Base-by-base conservation (phyloP, 92 coral and sea anemone species). In the Anthopleura xanthogrammica region DNA sequence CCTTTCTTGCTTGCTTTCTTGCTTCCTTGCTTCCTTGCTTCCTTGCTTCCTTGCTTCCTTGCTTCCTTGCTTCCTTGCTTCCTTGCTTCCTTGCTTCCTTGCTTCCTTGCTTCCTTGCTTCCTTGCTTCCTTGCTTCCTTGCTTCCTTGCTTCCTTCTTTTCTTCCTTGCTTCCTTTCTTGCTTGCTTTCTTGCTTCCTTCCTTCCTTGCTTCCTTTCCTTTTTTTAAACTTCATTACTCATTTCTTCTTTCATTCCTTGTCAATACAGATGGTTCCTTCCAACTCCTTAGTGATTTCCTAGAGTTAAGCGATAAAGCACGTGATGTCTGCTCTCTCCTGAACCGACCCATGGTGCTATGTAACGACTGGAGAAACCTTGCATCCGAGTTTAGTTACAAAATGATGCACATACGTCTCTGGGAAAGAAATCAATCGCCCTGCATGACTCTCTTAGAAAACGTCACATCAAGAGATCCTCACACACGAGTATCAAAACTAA, bases 311-410 rank as follows among this genome's bases (percentile, higher is more conserved):
- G 52, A 52, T 7, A 81, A 24, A 68, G 58, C 60, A 8, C 78
- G 42, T 12, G 88, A 85, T 46, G 50, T 85, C 52, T 43, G 81
- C 60, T 65, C 70, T 17, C 48, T 68, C 23, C 72, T 85, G 2
- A 83, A 85, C 42, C 83, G 83, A 7, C 60, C 78, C 1, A 78
- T 85, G 83, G 55, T 77, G 0, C 17, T 85, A 13, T 68, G 88
- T 39, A 70, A 79, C 76, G 88, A 85, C 83, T 85, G 88, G 88
- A 41, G 88, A 36, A 79, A 80, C 16, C 83, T 85, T 12, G 83
- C 88, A 50, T 78, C 83, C 10, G 76, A 68, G 56, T 85, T 78
- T 43, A 55, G 72, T 19, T 78, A 78, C 88, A 78, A 85, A 54
- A 85, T 85, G 88, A 54, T 29, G 2, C 70, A 85, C 50, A 79